These are phyloP conservation scores for Psylliodes chrysocephalus DNA, from an alignment of 2,888 invertebrate species.

Conservation along the genomic window DNA sequence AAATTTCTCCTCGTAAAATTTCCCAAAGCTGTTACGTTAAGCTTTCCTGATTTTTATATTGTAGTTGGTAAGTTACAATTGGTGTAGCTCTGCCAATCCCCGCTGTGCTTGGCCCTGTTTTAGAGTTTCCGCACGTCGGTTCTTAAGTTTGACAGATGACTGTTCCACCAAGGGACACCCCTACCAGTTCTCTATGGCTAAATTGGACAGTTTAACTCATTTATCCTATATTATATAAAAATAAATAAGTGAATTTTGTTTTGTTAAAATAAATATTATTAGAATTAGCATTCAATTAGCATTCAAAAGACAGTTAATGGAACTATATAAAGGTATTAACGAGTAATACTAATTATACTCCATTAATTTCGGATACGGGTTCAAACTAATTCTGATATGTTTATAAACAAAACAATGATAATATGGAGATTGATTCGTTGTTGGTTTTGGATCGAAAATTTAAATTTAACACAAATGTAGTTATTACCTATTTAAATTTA, in stretches of 20 bases:
- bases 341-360: constrained; percentile 17
- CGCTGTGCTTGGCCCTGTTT: too few relatives aligned
- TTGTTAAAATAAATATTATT: not conserved
- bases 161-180: too few relatives aligned
- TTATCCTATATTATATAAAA: too few relatives aligned
- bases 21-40: too few relatives aligned
- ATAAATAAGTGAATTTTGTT: not conserved
- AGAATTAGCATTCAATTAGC: not conserved
- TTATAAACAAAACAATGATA: constrained; percentile 26
- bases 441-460: constrained; percentile 15
- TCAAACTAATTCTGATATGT: constrained; percentile 23
- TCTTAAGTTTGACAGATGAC: too few relatives aligned
- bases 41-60: too few relatives aligned
- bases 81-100: too few relatives aligned
- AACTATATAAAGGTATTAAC: constrained; percentile 19
- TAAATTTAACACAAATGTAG: constrained; percentile 22
- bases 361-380: constrained; percentile 4
- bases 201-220: too few relatives aligned
- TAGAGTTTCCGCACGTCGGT: too few relatives aligned
- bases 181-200: too few relatives aligned
- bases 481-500: constrained; percentile 23
- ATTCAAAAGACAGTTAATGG: constrained; percentile 12
- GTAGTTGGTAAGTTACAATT: too few relatives aligned
- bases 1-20: too few relatives aligned
- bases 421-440: constrained; percentile 22